These are phyloP conservation scores for Malacosoma neustria DNA, from an alignment of 2,888 invertebrate species.

Conservation along the genomic window DNA sequence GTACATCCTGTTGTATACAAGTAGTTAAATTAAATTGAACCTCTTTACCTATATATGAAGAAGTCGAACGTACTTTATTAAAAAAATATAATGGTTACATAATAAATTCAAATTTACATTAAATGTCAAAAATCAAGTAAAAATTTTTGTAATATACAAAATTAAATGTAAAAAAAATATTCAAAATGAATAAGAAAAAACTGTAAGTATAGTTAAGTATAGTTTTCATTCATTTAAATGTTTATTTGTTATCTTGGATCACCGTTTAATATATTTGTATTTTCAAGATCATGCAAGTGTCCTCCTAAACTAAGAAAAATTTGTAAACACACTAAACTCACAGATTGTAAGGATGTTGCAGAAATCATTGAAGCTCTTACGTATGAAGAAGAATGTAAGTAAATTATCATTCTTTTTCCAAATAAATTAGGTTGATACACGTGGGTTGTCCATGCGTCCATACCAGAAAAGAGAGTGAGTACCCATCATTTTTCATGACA, in stretches of 20 bases:
- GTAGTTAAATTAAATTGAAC: too few relatives aligned
- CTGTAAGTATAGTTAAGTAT: constrained; percentile 22
- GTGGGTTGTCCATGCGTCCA: too few relatives aligned
- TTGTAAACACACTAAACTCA: constrained; percentile 26
- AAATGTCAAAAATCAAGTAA: background rate
- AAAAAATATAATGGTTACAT: background rate
- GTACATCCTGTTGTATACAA: too few relatives aligned
- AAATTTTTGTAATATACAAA: background rate
- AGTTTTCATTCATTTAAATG: constrained; percentile 1
- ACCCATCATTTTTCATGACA: too few relatives aligned
- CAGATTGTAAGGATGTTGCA: constrained; percentile 40
- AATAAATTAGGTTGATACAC: too few relatives aligned
- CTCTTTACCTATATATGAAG: too few relatives aligned
- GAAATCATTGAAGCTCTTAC: constrained; percentile 51
- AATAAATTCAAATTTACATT: background rate
- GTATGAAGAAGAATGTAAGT: constrained; percentile 35
- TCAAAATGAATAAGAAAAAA: constrained; percentile 30
- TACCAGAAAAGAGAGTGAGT: too few relatives aligned
- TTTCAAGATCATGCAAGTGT: constrained; percentile 41
- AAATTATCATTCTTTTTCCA: too few relatives aligned
- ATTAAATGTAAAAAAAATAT: constrained; percentile 1
- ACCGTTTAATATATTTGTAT: background rate
- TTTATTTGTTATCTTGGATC: constrained; percentile 9
- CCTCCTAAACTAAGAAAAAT: constrained; percentile 24
- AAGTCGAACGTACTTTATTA: too few relatives aligned